These are phyloP conservation scores for Drosophila kohkoa DNA, from an alignment of 1,140 invertebrate species.

Conservation along the genomic window DNA sequence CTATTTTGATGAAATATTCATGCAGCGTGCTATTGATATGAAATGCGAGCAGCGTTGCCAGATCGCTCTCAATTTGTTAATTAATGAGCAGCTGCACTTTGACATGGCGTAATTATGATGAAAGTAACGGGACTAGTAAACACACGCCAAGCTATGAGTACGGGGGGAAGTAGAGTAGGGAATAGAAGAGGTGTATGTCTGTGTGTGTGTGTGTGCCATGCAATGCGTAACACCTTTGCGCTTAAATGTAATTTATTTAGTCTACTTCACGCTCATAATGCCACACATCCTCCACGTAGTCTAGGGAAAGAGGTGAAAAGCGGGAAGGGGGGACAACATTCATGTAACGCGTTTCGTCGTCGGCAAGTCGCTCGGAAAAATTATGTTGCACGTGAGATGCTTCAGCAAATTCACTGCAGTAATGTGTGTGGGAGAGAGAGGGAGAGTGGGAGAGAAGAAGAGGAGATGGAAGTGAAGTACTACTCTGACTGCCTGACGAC, in stretches of 20 bases:
- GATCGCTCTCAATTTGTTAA: conserved; percentile 34
- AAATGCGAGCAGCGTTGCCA: conserved; percentile 9
- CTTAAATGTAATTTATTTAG: conserved; percentile 82
- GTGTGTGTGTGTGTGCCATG: conserved; percentile 8
- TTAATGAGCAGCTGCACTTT: conserved; percentile 49
- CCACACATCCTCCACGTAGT: conserved; percentile 46
- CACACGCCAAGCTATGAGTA: not conserved
- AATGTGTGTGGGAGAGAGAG: conserved; percentile 7
- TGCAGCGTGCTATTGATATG: not conserved
- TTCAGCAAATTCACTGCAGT: conserved; percentile 76
- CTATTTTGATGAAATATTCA: not conserved
- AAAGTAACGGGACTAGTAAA: conserved; percentile 11
- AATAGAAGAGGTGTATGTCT: not conserved
- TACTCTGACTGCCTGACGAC: conserved; percentile 14
- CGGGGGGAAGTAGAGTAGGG: not conserved
- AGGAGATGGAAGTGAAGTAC: conserved; percentile 15
- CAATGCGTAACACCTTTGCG: conserved; percentile 72
- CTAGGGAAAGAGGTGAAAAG: conserved; percentile 17
- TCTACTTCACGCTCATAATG: conserved; percentile 81
- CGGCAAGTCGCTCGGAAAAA: conserved; percentile 82
- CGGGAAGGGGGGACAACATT: conserved; percentile 24
- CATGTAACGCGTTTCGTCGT: conserved; percentile 72
- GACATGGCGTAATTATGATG: conserved; percentile 47
- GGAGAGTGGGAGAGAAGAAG: not conserved
- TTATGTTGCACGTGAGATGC: conserved; percentile 84